phyloP scores from a whole-genome alignment of 2,888 invertebrate genomes.

The Actias luna region DNA sequence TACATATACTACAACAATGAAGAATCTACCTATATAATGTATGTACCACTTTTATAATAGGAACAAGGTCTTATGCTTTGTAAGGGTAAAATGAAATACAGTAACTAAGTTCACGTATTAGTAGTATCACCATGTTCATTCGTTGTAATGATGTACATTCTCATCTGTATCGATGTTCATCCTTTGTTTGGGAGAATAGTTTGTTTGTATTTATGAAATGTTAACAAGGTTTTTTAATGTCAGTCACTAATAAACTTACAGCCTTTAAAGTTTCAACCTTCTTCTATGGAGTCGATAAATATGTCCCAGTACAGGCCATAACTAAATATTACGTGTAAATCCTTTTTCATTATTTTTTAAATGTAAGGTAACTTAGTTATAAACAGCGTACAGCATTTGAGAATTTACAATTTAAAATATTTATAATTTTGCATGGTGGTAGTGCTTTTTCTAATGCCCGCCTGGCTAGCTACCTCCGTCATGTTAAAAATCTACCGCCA shows the following conservation, averaged over 20 bases:
- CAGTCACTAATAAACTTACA: neutral
- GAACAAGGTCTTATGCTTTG: slow-evolving; percentile 34
- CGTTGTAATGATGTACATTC: slow-evolving; percentile 26
- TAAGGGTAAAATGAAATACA: slow-evolving; percentile 21
- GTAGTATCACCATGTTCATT: slow-evolving; percentile 37
- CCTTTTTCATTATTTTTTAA: no score
- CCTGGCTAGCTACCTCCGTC: no score
- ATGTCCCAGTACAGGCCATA: neutral
- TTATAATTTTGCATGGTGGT: no score
- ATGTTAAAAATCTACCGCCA: no score
- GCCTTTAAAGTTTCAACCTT: neutral
- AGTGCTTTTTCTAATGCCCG: no score
- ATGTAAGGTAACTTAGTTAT: no score
- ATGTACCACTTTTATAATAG: slow-evolving; percentile 21
- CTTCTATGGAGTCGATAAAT: neutral
- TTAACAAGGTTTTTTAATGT: neutral
- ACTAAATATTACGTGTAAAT: neutral
- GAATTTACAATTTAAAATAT: no score
- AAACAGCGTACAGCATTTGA: no score
- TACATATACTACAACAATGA: no score
- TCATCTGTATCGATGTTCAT: slow-evolving; percentile 11
- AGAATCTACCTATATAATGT: slow-evolving; percentile 7
- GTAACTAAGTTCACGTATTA: slow-evolving; percentile 29
- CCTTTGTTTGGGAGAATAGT: neutral
- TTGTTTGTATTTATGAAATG: neutral